Percentiles rank a stretch among this genome's conserved stretches.
These are phyloP conservation scores for Ispidina lecontei DNA, from an alignment of 2,797 vertebrate species.

Conservation along the genomic window DNA sequence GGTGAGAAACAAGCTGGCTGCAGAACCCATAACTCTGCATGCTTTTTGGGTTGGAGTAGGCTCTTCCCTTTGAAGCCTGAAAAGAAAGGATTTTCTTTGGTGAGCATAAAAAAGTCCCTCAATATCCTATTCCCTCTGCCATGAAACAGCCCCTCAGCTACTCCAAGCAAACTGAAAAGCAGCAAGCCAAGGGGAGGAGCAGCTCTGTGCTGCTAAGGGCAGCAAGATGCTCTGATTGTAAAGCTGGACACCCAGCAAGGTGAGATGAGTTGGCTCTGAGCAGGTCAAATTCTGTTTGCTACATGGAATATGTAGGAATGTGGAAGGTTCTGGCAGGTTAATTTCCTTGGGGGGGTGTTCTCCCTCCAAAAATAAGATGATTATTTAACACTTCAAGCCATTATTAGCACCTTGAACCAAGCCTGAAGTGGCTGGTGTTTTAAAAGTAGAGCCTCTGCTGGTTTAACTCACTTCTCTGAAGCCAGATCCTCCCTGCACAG, in stretches of 20 bases:
- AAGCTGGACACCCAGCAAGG: accelerated
- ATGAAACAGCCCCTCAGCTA: background rate
- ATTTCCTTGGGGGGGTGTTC: accelerated
- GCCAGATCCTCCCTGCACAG: background rate
- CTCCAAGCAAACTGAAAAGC: background rate
- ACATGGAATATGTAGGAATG: background rate
- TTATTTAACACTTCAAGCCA: background rate
- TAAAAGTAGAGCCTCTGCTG: background rate
- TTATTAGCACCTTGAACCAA: background rate
- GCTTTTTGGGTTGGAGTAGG: background rate
- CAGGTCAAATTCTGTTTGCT: background rate
- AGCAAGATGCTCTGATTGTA: background rate
- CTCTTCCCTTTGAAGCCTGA: background rate
- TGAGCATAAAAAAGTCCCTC: background rate
- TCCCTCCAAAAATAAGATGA: background rate
- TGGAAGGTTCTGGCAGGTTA: background rate
- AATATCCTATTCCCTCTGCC: background rate
- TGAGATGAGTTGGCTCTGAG: background rate
- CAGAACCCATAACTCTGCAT: background rate
- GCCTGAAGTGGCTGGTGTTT: background rate
- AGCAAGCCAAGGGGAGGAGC: background rate
- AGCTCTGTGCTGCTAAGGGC: accelerated
- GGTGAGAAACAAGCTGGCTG: background rate
- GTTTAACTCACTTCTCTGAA: background rate
- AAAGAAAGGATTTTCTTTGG: background rate